phyloP scores from a whole-genome alignment of 2,113 vertebrate genomes.

The Gadus macrocephalus region DNA sequence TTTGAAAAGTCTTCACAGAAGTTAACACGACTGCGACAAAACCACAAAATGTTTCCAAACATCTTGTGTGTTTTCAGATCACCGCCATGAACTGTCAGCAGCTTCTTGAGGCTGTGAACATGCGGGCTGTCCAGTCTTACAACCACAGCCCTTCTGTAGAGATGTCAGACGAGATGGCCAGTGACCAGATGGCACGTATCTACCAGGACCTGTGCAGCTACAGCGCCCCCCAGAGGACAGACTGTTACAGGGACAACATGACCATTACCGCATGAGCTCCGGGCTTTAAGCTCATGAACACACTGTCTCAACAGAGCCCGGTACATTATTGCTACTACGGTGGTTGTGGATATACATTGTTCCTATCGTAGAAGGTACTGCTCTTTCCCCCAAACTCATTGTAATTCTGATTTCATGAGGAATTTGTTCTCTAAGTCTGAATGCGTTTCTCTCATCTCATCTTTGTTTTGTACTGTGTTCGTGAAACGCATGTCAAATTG shows the following conservation, averaged over 20 bases:
- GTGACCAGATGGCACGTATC: slow-evolving; percentile 73
- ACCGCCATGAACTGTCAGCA: slow-evolving; percentile 72
- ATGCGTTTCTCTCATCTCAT: no score
- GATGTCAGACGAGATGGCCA: slow-evolving; percentile 58
- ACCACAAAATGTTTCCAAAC: not conserved
- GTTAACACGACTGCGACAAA: not conserved
- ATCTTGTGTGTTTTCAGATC: slow-evolving; percentile 52
- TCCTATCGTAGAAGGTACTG: not conserved
- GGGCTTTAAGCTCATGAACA: slow-evolving; percentile 10
- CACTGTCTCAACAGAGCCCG: not conserved
- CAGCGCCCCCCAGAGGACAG: slow-evolving; percentile 69
- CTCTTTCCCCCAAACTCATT: no score
- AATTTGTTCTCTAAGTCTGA: no score
- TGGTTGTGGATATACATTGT: slow-evolving; percentile 6
- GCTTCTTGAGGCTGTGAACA: slow-evolving; percentile 66
- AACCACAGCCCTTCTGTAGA: slow-evolving; percentile 60
- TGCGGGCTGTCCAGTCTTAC: slow-evolving; percentile 61
- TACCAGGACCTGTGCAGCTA: slow-evolving; percentile 76
- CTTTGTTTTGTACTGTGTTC: no score
- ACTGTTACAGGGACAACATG: slow-evolving; percentile 86
- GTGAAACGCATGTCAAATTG: no score
- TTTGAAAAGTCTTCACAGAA: no score
- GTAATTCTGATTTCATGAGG: no score
- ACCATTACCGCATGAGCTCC: slow-evolving; percentile 83
- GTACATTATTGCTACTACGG: slow-evolving; percentile 1